These are phyloP conservation scores for Himalopsyche japonica DNA, from an alignment of 2,888 invertebrate species.

Conservation along the genomic window DNA sequence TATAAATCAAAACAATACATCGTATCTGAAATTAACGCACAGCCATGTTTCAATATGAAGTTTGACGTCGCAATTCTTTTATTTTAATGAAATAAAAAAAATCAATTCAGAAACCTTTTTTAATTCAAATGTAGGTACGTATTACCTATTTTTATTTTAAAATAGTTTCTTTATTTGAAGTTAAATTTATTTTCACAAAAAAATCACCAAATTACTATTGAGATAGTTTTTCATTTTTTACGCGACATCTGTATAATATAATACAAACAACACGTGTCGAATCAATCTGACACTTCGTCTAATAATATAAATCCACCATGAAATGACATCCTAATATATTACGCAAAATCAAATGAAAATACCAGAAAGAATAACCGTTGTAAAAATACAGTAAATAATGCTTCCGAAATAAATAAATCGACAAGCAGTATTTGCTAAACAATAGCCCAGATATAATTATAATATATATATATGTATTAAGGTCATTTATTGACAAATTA, in stretches of 20 bases:
- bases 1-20: not conserved
- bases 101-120: no score
- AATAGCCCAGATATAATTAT: constrained; percentile 22
- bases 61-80: not conserved
- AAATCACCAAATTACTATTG: not conserved
- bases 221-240: not conserved
- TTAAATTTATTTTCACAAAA: not conserved
- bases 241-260: constrained; percentile 11
- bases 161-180: no score
- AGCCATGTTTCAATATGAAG: not conserved
- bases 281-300: constrained; percentile 34
- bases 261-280: constrained; percentile 26
- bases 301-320: constrained; percentile 10
- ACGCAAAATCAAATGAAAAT: constrained; percentile 7
- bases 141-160: not conserved
- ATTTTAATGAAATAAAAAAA: not conserved
- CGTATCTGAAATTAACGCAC: not conserved
- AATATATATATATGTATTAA: constrained; percentile 14
- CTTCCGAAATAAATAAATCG: not conserved
- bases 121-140: not conserved
- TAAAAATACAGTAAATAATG: constrained; percentile 2
- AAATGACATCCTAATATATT: constrained; percentile 26
- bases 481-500: not conserved
- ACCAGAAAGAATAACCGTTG: constrained; percentile 29
- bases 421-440: constrained; percentile 9